Base-by-base conservation (phyloP, 2,113 vertebrate genomes). In the Heptranchias perlo region DNA sequence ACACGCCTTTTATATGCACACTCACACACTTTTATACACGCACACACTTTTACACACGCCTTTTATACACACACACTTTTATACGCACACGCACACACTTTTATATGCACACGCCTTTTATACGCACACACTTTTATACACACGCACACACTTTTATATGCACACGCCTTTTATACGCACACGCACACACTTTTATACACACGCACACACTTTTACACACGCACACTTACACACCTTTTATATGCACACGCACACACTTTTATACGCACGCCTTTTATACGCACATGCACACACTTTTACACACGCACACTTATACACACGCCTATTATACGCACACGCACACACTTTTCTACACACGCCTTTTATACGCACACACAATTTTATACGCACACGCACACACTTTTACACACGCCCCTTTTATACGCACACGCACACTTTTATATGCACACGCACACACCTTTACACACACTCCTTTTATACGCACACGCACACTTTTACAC, bases 21-120 rank as follows among this genome's bases (percentile, higher is more conserved):
- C 7, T 0, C 67, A 6, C 67, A 0, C 67, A 8, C 67, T 0
- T 25, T 8, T 0, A 73, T 1, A 73, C 25, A 35, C 31, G 35
- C 6, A 73, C 5, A 11, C 31, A 10, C 69, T 11, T 1, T n/a
- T 35, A 61, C 35, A 52, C 49, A 89, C 25, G n/a, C n/a, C n/a
- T n/a, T n/a, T 0, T 5, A 0, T 31, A 73, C 7, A 1, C 67
- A 6, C 67, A 0, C 67, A 8, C 67, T 0, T 25, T 8, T 0
- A 73, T 1, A 73, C 25, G 8, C 31, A 73, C 6, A 73, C 5
- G 2, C 31, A 10, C 69, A 35, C 7, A 6, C n/a, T n/a, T n/a
- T n/a, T n/a, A n/a, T n/a, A n/a, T n/a, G n/a, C n/a, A n/a, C n/a
- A n/a, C n/a, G n/a, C n/a, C n/a, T n/a, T n/a, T 0, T 5, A 0